These are phyloP conservation scores for Ataeniobius toweri DNA, from an alignment of 2,797 vertebrate species.

Conservation along the genomic window DNA sequence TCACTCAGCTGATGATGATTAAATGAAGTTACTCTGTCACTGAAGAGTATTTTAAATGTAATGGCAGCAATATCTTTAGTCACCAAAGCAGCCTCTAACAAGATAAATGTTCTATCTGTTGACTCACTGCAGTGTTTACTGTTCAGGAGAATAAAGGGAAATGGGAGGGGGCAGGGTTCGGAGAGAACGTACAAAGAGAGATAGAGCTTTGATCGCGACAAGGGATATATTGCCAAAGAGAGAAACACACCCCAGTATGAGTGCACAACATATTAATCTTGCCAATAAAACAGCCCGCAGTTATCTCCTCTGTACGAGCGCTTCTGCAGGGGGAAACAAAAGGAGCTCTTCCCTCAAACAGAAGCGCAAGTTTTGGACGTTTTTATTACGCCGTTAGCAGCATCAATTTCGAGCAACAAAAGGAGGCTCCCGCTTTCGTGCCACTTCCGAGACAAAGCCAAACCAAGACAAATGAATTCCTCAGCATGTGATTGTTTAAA, in stretches of 20 bases:
- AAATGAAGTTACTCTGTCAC: constrained; percentile 55
- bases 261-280: constrained; percentile 76
- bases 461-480: constrained; percentile 82
- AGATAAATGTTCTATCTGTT: constrained; percentile 57
- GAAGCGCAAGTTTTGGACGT: constrained; percentile 66
- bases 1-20: constrained; percentile 62
- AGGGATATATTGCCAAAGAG: constrained; percentile 59
- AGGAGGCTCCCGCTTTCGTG: constrained; percentile 64
- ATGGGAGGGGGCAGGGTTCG: constrained; percentile 27
- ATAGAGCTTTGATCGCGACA: constrained; percentile 64
- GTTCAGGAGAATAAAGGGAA: constrained; percentile 28
- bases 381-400: constrained; percentile 78
- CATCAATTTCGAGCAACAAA: constrained; percentile 78
- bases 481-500: constrained; percentile 70
- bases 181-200: constrained; percentile 52
- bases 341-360: constrained; percentile 69
- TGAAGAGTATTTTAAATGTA: constrained; percentile 51
- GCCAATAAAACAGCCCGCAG: constrained; percentile 63
- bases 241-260: constrained; percentile 54
- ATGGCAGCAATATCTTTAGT: constrained; percentile 45
- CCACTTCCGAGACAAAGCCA: constrained; percentile 79
- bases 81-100: constrained; percentile 29
- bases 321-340: constrained; percentile 64
- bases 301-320: constrained; percentile 73
- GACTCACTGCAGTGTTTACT: constrained; percentile 57